Percentiles rank a stretch among this genome's conserved stretches.
phyloP scores from a whole-genome alignment of 2,113 vertebrate species.

The Crocuta crocuta region DNA sequence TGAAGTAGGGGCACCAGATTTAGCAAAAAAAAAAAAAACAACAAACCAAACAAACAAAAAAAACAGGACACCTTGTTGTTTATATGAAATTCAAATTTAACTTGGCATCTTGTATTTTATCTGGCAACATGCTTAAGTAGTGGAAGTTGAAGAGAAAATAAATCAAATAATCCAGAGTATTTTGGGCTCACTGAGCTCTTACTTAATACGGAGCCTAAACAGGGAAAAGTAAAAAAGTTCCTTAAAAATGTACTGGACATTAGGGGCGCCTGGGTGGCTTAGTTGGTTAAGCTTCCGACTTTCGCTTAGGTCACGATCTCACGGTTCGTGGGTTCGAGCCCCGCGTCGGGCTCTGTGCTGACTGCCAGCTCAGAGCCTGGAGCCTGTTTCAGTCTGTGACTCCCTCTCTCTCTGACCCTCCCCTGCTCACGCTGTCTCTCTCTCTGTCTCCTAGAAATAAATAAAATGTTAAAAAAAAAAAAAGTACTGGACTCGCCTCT shows the following conservation, averaged over 20 bases:
- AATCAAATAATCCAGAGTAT: conserved; percentile 42
- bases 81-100: conserved; percentile 71
- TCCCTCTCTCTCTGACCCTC: no score
- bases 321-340: no score
- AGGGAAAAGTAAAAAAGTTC: not conserved
- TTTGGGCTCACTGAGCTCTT: conserved; percentile 8
- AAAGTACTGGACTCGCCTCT: not conserved
- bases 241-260: not conserved
- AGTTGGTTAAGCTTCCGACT: no score
- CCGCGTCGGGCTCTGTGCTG: no score
- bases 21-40: not conserved
- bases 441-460: no score
- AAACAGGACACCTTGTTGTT: conserved; percentile 9
- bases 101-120: conserved; percentile 15
- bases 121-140: not conserved
- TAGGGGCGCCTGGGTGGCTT: no score
- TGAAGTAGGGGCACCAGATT: conserved; percentile 56
- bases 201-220: not conserved
- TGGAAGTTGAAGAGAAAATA: conserved; percentile 10
- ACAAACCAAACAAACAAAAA: no score
- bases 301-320: no score
- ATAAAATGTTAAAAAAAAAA: not conserved
- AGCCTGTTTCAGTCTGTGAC: no score
- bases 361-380: no score
- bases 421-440: no score